Evolutionary conservation across 2,888 invertebrate genomes (phyloP), one percentile per base, ranked within the genome.

Genomic region (Eupithecia dodoneata): DNA sequence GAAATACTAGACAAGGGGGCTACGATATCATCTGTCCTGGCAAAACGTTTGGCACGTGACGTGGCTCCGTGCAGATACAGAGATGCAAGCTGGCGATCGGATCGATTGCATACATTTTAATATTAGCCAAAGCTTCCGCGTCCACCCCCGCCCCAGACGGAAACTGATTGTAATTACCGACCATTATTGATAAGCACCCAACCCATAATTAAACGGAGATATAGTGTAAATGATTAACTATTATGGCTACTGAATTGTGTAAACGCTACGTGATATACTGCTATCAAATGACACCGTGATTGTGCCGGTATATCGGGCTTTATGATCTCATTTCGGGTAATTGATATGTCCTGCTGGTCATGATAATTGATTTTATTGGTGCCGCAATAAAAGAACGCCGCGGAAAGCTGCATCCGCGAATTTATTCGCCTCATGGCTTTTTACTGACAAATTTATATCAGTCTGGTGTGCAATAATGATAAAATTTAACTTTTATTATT

Each of bases 21-120:
- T 81, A 83, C 83, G 84, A 86, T 86, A 84, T 85, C 83, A 87
- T 87, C 87, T 88, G 85, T 87, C 85, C 79, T 86, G 84, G 85
- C 84, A 82, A 82, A 85, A 85, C 85, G 85, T 82, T 85, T 82
- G 83, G 85, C 83, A 87, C 88, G 87, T 88, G 87, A 86, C 87
- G 81, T 81, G 76, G 81, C 79, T 81, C 78, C 81, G 81, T 85
- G 85, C 86, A 85, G 84, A 83, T 84, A 81, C 82, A 78, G 73
- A 82, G 83, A 82, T 87, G 89, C 89, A 89, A 88, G 87, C 89
- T 86, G 89, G 81, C 88, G 86, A 85, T 85, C 82, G 82, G 86
- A 90, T 90, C 88, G 89, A 91, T 91, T 88, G 88, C 90, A 91
- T 91, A 90, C 87, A 90, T 89, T 91, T 91, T 90, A 90, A 91